A percentile compares a stretch with the other conserved stretches of the same genome.
These are phyloP conservation scores for Eupeodes luniger DNA, from an alignment of 2,888 invertebrate genomes.

Conservation along the genomic window DNA sequence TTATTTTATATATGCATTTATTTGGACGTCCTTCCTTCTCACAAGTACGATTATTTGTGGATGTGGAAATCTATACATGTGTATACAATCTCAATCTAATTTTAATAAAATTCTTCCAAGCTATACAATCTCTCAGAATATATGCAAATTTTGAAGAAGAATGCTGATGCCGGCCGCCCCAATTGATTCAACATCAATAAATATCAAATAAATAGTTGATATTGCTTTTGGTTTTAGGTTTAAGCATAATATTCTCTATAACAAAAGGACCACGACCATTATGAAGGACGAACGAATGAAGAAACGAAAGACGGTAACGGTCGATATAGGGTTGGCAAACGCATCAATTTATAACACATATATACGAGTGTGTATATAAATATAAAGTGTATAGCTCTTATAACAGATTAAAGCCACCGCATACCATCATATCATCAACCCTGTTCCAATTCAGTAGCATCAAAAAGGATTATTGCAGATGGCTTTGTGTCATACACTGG, in stretches of 20 bases:
- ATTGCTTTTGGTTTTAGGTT: constrained; percentile 38
- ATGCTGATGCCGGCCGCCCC: constrained; percentile 34
- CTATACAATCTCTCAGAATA: not conserved
- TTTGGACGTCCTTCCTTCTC: not conserved
- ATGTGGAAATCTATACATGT: not conserved
- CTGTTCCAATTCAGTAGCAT: constrained; percentile 37
- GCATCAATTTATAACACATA: not conserved
- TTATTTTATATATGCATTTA: constrained; percentile 7
- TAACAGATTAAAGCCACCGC: not conserved
- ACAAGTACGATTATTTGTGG: not conserved
- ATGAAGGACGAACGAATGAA: not conserved
- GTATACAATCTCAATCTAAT: constrained; percentile 48
- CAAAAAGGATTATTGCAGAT: constrained; percentile 65
- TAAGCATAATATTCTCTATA: not conserved
- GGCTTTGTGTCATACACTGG: constrained; percentile 53
- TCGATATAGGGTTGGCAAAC: not conserved
- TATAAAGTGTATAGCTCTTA: constrained; percentile 8
- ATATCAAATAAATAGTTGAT: constrained; percentile 63
- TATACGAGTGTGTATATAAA: not conserved
- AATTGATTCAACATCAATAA: constrained; percentile 74
- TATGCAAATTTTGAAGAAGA: constrained; percentile 40
- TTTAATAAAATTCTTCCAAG: constrained; percentile 57
- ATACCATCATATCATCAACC: not conserved
- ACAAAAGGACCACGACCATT: constrained; percentile 21
- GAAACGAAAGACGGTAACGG: too few species aligned